Base-by-base conservation (phyloP, 2,113 vertebrate genomes). In the Phainopepla nitens region DNA sequence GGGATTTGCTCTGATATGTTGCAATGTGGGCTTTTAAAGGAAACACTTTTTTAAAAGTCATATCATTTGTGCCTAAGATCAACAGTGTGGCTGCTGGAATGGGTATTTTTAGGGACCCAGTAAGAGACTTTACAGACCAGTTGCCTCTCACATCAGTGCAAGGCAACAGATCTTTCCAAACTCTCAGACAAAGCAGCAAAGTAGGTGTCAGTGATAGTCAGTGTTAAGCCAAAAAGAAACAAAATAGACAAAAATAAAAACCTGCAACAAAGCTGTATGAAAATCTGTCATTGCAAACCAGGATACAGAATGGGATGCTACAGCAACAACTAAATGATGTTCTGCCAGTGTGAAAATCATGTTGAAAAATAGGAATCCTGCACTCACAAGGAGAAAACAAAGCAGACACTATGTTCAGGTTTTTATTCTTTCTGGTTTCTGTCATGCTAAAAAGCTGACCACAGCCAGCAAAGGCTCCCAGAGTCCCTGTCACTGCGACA, bases 351-450 rank as follows among this genome's bases (percentile, higher is more conserved):
- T 47, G 21, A 71, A 73, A 81, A 60, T 47, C 17, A 15, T 25
- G 47, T 28, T 42, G 33, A 66, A 54, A 87, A 65, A 23, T 16
- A 36, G 31, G 44, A 49, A 70, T 70, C 42, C 17, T 27, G 19
- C 20, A 31, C 39, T 80, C 12, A 28, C 2, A 29, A 42, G 64
- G 45, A 78, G 60, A 75, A 90, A 71, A 69, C 24, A 73, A 70
- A 54, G 42, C 29, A 89, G 60, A 54, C 3, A 24, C 6, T 27
- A 12, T 0, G 0, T 24, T 57, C 17, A 23, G 51, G 24, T 42
- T 44, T 72, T 81, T 35, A 24, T 24, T 35, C 51, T 39, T 50
- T 58, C 79, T 44, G 29, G 15, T 56, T 87, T 45, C 62, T 56
- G 41, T 49, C 49, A 17, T 35, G 49, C 41, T 56, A 10, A 27